Base-by-base conservation (phyloP, 1,140 invertebrate species). In the Phthorimaea operculella region DNA sequence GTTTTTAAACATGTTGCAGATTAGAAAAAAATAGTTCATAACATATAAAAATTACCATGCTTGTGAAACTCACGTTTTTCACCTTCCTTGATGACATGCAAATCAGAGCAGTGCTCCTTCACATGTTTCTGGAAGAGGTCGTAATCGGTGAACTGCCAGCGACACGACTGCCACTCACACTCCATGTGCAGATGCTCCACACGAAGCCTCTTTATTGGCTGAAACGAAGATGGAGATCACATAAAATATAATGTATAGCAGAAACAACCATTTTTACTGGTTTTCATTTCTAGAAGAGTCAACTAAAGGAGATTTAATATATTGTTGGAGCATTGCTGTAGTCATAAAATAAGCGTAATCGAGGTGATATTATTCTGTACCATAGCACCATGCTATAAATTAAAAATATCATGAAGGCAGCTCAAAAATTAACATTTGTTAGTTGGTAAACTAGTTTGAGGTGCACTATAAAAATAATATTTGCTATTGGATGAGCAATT, bases 131-230 rank as follows among this genome's bases (percentile, higher is more conserved):
- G 76, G 50, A 78, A 85, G 8, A 51, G 17, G 7, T 66, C 54
- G 64, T 85, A 85, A 28, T 82, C 62, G 0, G 33, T 54, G n/a
- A 68, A 74, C n/a, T 54, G 57, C 12, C 12, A 58, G 7, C 51
- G 59, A 51, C 85, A 86, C 0, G 66, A 65, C 12, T 70, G 65
- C 85, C 85, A 86, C 28, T 83, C 82, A 61, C 85, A 86, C 44
- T 76, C 68, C 64, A 82, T 65, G 6, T 51, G 52, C 9, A 84
- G 54, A 14, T 64, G 50, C 3, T 74, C 65, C 11, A 59, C 21
- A 10, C 79, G 60, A 44, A 84, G 56, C 11, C 55, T 55, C 15
- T 59, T 50, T 51, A 76, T 12, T 33, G 76, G 71, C 80, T 82
- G 54, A 4, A 59, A 55, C 6, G 21, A 28, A n/a, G n/a, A n/a